phyloP scores from a whole-genome alignment of 2,888 invertebrate genomes.

The Eupithecia inturbata region DNA sequence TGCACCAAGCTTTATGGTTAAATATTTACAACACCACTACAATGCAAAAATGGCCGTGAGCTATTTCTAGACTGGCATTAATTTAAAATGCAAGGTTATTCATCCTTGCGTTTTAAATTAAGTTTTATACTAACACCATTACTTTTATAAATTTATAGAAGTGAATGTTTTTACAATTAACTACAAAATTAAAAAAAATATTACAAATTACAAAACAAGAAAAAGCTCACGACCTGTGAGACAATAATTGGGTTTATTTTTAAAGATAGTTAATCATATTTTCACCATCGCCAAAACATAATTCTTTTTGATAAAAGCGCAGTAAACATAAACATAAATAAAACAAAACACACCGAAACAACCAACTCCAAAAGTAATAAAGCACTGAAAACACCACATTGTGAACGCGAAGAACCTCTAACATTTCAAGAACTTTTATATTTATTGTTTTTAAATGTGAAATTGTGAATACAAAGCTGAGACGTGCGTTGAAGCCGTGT shows the following conservation, averaged over 20 bases:
- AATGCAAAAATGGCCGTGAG: conserved; percentile 8
- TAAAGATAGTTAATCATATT: background rate
- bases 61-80: background rate
- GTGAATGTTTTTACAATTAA: background rate
- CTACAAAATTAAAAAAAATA: background rate
- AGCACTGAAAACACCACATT: conserved; percentile 24
- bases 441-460: too few species aligned
- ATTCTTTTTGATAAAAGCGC: background rate
- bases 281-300: background rate
- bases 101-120: background rate
- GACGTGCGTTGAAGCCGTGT: conserved; percentile 17
- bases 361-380: conserved; percentile 35
- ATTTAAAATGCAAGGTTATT: too few species aligned
- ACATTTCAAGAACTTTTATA: background rate
- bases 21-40: background rate
- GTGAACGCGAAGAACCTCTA: background rate
- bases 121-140: background rate
- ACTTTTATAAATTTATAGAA: background rate
- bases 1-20: background rate
- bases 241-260: background rate
- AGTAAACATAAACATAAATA: background rate
- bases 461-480: conserved; percentile 3
- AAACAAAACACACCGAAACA: conserved; percentile 29
- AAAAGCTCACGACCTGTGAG: background rate
- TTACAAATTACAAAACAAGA: background rate